Evolutionary conservation across 2,888 invertebrate species (phyloP).

Genomic region (Athalia cordata): DNA sequence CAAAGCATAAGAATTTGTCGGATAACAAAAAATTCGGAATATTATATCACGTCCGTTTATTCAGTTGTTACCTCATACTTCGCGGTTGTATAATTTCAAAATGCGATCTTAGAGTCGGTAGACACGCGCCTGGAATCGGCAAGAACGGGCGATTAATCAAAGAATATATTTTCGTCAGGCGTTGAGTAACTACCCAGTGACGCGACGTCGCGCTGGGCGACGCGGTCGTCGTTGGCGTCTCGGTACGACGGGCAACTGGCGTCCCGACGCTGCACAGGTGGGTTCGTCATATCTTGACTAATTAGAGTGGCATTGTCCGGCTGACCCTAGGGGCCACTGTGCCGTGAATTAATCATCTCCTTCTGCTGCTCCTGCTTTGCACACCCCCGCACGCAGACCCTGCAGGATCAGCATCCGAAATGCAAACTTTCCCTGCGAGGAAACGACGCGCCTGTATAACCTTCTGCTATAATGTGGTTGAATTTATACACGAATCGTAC

Average conservation of each 20-base stretch:
- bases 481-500: neutral
- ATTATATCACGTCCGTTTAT: too few relatives aligned
- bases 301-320: conserved; percentile 65
- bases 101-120: too few relatives aligned
- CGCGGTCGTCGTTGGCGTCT: neutral
- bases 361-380: conserved; percentile 55
- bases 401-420: conserved; percentile 46
- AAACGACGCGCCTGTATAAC: conserved; percentile 24
- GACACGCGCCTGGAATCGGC: too few relatives aligned
- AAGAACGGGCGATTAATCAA: conserved; percentile 8
- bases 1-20: too few relatives aligned
- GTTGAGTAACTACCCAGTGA: conserved; percentile 16
- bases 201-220: too few relatives aligned
- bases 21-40: too few relatives aligned
- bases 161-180: conserved; percentile 12
- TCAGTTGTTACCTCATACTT: too few relatives aligned
- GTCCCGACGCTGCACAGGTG: conserved; percentile 55
- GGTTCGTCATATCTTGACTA: conserved; percentile 67
- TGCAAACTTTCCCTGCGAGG: conserved; percentile 46
- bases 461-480: neutral
- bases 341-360: conserved; percentile 67
- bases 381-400: conserved; percentile 36
- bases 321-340: conserved; percentile 58
- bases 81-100: too few relatives aligned
- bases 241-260: conserved; percentile 1